These are phyloP conservation scores for Ciconia nigra DNA, from an alignment of 2,797 vertebrate genomes.

Conservation along the genomic window DNA sequence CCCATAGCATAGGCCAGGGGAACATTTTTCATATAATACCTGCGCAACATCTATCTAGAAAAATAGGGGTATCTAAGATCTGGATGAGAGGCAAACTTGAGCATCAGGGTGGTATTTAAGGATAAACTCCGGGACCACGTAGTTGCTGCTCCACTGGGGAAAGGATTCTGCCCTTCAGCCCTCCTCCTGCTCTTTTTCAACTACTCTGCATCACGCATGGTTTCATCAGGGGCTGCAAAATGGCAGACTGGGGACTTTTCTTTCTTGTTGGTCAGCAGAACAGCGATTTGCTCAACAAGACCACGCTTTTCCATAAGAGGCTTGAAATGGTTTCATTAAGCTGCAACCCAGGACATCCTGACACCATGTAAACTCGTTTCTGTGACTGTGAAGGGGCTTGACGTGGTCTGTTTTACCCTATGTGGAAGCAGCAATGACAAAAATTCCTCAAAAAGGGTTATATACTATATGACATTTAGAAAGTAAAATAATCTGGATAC, in stretches of 20 bases:
- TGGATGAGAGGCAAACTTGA: accelerated
- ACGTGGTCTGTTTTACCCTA: not conserved
- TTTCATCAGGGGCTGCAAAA: not conserved
- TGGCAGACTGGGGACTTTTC: not conserved
- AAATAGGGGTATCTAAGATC: accelerated
- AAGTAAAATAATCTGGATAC: not conserved
- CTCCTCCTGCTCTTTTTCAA: not conserved
- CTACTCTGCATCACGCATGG: not conserved
- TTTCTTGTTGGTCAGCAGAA: not conserved
- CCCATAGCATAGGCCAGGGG: not conserved
- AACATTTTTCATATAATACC: not conserved
- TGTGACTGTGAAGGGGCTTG: not conserved
- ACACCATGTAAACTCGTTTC: not conserved
- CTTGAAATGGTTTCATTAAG: not conserved
- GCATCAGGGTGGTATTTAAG: not conserved
- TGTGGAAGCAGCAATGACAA: not conserved
- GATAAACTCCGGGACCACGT: not conserved
- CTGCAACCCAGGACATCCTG: not conserved
- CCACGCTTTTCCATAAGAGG: not conserved
- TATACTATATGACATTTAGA: not conserved
- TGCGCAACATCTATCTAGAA: accelerated
- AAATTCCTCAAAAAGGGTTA: not conserved
- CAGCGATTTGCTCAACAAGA: not conserved
- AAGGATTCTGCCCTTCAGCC: not conserved
- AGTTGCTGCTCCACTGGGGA: not conserved